Evolutionary conservation across 2,888 invertebrate species (phyloP), one percentile per base, ranked within the genome.

Genomic region (Amphipoea oculea): DNA sequence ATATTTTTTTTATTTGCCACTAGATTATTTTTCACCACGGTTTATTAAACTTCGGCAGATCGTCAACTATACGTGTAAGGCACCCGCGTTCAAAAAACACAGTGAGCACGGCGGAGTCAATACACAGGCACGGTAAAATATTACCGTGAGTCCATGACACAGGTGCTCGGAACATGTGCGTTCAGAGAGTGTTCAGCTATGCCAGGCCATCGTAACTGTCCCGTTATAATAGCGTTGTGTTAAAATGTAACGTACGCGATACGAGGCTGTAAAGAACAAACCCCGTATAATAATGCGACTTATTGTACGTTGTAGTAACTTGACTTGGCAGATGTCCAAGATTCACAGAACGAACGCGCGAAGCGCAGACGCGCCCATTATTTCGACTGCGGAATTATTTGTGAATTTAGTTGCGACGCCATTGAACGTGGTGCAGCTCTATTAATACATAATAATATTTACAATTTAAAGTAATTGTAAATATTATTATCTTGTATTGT

Each of bases 291-390:
- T 88, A 90, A 87, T 85, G 81, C 87, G 83, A 82, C 83, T 83
- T 82, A 84, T 90, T 89, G 85, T 84, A 88, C 83, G 86, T 84
- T 86, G 90, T 84, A 89, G 89, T 92, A 91, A 90, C 87, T 84
- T 84, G 85, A 82, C 81, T 91, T 94, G 94, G 94, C 93, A 84
- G 65, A 29, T 75, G 79, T 81, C 94, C 94, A 94, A 92, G 74
- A 84, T 79, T 72, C 69, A 82, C 77, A 76, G 79, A 83, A 73
- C 67, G 69, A 79, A 73, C 71, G 69, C 54, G 42, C 79, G 78
- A 73, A 82, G 71, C 78, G 68, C 70, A 80, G 73, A 79, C 82
- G 72, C 79, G 82, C 78, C 75, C 78, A 67, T 81, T 48, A 74
- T 62, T 67, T 75, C 68, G 45, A 76, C 57, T 65, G 63, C 42